These are phyloP conservation scores for Chloroceryle inda DNA, from an alignment of 2,797 vertebrate genomes.

Conservation along the genomic window DNA sequence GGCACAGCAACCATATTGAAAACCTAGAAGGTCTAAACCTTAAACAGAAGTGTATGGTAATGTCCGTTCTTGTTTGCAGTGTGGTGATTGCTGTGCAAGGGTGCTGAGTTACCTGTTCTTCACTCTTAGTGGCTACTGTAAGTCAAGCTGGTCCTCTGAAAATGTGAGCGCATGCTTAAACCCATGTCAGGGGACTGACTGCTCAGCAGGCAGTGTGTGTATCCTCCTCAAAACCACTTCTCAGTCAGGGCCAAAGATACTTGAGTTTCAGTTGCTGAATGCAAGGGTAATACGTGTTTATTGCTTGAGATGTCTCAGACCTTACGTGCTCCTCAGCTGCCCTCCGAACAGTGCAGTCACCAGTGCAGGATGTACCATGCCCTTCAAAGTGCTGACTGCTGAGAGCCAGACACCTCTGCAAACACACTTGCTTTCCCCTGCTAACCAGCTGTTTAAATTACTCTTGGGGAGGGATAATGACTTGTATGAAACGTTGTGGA, in stretches of 20 bases:
- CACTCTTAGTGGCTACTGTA: neutral
- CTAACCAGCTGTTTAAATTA: neutral
- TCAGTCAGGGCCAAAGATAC: neutral
- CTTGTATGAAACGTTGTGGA: neutral
- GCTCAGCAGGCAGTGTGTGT: fast-evolving
- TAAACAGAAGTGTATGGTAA: neutral
- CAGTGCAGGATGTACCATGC: neutral
- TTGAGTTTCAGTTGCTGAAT: neutral
- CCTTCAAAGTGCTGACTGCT: neutral
- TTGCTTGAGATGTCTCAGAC: neutral
- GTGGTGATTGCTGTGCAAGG: neutral
- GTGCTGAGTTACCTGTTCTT: neutral
- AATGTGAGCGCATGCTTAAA: neutral
- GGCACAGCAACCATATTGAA: neutral
- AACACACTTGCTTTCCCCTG: neutral
- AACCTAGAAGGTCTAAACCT: neutral
- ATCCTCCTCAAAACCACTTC: neutral
- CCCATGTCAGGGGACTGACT: neutral
- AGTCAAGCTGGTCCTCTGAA: neutral
- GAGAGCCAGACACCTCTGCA: neutral
- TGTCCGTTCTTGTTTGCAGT: neutral
- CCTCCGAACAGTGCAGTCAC: neutral
- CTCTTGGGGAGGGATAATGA: neutral
- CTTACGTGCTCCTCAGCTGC: neutral
- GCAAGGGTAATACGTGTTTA: neutral